These are phyloP conservation scores for Cheiracanthium punctorium DNA, from an alignment of 2,888 invertebrate species.

Conservation along the genomic window DNA sequence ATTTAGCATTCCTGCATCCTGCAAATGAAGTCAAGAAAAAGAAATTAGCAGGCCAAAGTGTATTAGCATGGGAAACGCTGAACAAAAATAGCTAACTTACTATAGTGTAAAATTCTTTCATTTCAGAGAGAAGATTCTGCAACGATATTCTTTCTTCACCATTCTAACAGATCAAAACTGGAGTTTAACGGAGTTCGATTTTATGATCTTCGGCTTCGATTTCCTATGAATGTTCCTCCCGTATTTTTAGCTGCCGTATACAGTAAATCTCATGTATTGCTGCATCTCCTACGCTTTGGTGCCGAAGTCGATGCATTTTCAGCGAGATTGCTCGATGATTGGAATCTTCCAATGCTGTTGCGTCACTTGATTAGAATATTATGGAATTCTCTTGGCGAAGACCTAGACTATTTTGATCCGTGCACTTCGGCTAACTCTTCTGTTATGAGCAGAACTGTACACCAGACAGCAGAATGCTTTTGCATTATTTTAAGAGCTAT, in stretches of 20 bases:
- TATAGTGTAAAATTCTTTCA: no score
- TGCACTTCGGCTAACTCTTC: neutral
- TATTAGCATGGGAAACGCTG: no score
- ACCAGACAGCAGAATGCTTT: constrained; percentile 28
- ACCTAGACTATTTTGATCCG: neutral
- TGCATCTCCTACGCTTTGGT: constrained; percentile 20
- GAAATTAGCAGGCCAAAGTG: no score
- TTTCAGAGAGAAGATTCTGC: constrained; percentile 37
- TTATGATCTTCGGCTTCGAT: constrained; percentile 22
- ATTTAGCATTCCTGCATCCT: no score
- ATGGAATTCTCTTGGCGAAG: constrained; percentile 33
- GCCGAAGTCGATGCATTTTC: neutral
- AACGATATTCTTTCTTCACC: constrained; percentile 37
- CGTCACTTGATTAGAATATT: constrained; percentile 35
- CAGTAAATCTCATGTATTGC: constrained; percentile 27
- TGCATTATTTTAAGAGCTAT: constrained; percentile 29
- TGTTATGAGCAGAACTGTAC: constrained; percentile 22
- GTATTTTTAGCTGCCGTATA: constrained; percentile 42
- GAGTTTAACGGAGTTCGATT: constrained; percentile 24
- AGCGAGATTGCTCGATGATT: constrained; percentile 11
- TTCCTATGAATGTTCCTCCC: constrained; percentile 37
- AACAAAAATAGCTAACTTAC: no score
- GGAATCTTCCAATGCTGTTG: constrained; percentile 42
- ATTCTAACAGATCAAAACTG: constrained; percentile 35
- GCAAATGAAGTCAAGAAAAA: no score